phyloP scores from a whole-genome alignment of 2,113 vertebrate genomes.

The Mormoops blainvillei region DNA sequence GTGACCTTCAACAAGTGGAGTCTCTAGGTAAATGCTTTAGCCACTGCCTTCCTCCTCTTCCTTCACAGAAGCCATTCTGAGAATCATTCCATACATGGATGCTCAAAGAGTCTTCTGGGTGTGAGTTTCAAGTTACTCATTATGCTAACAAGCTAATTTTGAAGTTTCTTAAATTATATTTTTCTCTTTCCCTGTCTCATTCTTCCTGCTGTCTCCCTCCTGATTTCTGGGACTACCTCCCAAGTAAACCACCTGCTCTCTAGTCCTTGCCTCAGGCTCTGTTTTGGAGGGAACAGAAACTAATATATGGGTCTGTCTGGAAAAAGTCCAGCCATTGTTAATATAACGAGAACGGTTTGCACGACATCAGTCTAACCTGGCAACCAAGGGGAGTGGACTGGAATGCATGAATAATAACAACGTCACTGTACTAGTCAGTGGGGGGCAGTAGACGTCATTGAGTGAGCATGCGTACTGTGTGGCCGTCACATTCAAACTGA shows the following conservation, averaged over 20 bases:
- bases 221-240: neutral
- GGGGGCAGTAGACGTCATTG: too few species aligned
- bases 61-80: neutral
- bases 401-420: too few species aligned
- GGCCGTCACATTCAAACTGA: too few species aligned
- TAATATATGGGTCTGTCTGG: neutral
- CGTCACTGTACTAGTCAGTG: too few species aligned
- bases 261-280: neutral
- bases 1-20: neutral
- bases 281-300: neutral
- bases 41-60: neutral
- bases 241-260: neutral
- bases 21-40: neutral
- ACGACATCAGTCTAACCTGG: too few species aligned
- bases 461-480: too few species aligned
- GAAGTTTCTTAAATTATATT: neutral
- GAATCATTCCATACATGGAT: neutral
- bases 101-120: neutral
- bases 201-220: neutral
- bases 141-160: neutral
- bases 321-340: too few species aligned
- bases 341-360: too few species aligned
- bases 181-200: neutral
- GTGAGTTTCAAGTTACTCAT: neutral
- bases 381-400: too few species aligned